Evolutionary conservation across 2,888 invertebrate genomes (phyloP), one percentile per base, ranked within the genome.

Genomic region (Lydus trimaculatus): DNA sequence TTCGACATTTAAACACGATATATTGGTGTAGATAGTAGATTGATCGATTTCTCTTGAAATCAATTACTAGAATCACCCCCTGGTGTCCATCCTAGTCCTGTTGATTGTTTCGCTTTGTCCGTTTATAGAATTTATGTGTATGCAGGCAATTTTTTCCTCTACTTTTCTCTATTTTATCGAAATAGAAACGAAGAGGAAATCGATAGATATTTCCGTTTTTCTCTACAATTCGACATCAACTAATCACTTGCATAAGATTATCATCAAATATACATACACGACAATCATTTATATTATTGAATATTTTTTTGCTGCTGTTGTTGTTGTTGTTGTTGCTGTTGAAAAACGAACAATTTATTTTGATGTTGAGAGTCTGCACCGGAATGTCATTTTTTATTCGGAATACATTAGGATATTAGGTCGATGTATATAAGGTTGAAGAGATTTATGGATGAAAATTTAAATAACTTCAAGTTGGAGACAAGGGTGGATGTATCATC

Each of bases 361-460:
- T 64, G 33, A 60, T 64, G 71, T 68, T 56, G 72, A 70, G 71
- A 72, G 65, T 63, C 62, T 69, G 70, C 70, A 70, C 65, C 64
- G 72, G 71, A 73, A 72, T 61, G 71, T 71, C 75, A 74, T 75
- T 76, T 76, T 66, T 71, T 65, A 65, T 70, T 69, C 71, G 56
- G 64, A 67, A 67, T 75, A 72, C 78, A 78, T 78, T 78, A 78
- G 73, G 76, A 77, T 77, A 78, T 78, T 78, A 74, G 77, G 72
- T 76, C 69, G 62, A 65, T 66, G 65, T 62, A 60, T 23, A 66
- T 56, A 56, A 56, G 56, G 56, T 56, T 56, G 56, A 48, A 17
- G 25, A 74, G 78, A 78, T 78, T 78, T 76, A 78, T 77, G 28
- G 72, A 65, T 36, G 66, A 61, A 70, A 68, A 71, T 75, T 74